Evolutionary conservation across 2,113 vertebrate genomes (phyloP).

Genomic region (Oreotrochilus melanogaster): DNA sequence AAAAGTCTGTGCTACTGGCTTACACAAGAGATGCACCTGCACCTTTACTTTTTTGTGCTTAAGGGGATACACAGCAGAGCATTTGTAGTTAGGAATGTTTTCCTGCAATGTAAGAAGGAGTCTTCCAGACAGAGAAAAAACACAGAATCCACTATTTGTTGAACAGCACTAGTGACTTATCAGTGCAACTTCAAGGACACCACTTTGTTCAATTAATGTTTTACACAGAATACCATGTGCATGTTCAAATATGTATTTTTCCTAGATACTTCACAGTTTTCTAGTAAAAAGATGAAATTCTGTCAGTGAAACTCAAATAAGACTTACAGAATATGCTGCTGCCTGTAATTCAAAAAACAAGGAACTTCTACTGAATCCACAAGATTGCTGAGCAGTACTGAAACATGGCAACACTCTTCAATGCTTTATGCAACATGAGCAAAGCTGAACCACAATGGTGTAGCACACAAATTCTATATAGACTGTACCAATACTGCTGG

Average conservation of each 20-base stretch:
- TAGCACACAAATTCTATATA: not conserved
- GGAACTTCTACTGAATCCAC: not conserved
- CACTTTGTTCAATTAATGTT: not conserved
- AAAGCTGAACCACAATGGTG: not conserved
- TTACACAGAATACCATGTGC: not conserved
- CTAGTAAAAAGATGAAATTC: not conserved
- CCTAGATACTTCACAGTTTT: not conserved
- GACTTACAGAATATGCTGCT: not conserved
- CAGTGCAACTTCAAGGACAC: not conserved
- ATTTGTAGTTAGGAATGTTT: not conserved
- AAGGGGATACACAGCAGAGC: not conserved
- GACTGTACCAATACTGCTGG: not conserved
- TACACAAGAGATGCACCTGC: not conserved
- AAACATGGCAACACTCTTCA: not conserved
- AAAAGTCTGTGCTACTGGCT: not conserved
- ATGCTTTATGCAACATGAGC: fast-evolving
- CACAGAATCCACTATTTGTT: not conserved
- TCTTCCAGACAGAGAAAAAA: not conserved
- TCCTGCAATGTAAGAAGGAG: not conserved
- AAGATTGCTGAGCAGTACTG: not conserved
- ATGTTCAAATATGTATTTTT: not conserved
- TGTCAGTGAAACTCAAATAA: not conserved
- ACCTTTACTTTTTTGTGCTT: not conserved
- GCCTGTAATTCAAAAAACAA: not conserved
- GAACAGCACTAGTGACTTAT: not conserved